Evolutionary conservation across 2,797 vertebrate species (phyloP).

Genomic region (Smutsia gigantea): DNA sequence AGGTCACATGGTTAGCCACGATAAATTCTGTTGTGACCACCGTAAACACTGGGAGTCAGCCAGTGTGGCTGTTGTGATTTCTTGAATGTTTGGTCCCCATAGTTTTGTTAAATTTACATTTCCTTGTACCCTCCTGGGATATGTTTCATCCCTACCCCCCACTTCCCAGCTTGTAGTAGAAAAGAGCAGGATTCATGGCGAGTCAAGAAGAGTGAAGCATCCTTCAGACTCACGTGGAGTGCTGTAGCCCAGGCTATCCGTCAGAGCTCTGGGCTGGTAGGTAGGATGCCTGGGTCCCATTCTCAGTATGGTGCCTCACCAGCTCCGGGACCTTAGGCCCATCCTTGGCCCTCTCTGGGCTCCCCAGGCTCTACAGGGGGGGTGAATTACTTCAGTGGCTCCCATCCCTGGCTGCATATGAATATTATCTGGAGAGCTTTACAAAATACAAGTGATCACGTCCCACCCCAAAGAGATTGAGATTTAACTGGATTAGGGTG

Average conservation of each 20-base stretch:
- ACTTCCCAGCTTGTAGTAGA: not conserved
- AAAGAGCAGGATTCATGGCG: not conserved
- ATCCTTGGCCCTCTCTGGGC: not conserved
- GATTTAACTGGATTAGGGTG: not conserved
- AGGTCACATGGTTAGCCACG: not conserved
- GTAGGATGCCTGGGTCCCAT: not conserved
- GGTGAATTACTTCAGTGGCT: not conserved
- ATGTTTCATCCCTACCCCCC: not conserved
- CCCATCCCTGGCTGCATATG: not conserved
- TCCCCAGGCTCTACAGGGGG: not conserved
- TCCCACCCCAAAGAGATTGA: not conserved
- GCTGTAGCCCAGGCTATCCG: not conserved
- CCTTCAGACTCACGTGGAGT: not conserved
- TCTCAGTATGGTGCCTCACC: not conserved
- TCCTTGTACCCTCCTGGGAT: not conserved
- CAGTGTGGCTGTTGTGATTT: not conserved
- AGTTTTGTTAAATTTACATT: constrained; percentile 11
- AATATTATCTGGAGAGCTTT: constrained; percentile 46
- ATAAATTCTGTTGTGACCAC: not conserved
- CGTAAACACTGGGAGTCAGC: not conserved
- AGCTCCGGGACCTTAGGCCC: not conserved
- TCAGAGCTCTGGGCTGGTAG: not conserved
- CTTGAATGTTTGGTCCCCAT: not conserved
- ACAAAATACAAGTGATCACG: not conserved
- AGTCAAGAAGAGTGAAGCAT: not conserved